Base-by-base conservation (phyloP, 2,888 invertebrate genomes). In the Drosophila sordidapex region DNA sequence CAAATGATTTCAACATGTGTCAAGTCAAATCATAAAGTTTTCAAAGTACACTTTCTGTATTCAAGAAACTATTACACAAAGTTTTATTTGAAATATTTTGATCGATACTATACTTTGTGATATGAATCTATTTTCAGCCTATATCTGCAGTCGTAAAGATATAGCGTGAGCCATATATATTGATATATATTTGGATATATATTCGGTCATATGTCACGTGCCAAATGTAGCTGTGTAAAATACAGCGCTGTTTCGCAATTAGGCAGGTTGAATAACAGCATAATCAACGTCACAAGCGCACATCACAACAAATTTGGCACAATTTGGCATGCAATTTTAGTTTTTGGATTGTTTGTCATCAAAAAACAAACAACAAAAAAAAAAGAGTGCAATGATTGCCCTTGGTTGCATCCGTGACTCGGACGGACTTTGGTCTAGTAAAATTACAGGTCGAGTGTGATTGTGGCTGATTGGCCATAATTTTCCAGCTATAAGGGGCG, bases 171-270 rank as follows among this genome's bases (percentile, higher is more conserved):
- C 27, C 68, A 6, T 15, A 13, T 15, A 52, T 15, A 21, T 21
- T n/a, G n/a, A 2, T 21, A 21, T 21, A 21, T 21, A 15, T 46
- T 46, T 46, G 46, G 7, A 21, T 46, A 29, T n/a, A 48, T 60
- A 67, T 56, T 31, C 81, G 70, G 56, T 15, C 83, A 67, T 56
- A 46, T 15, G 83, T 85, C 88, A 72, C 64, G 74, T 64, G 70
- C 57, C 65, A 27, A 59, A 76, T 76, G 79, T 36, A 62, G 70
- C 66, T 67, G 62, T 74, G 48, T 49, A 53, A 62, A 54, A 61
- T 35, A 59, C 70, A 72, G 75, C 8, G 27, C 10, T 21, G n/a
- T 57, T 38, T 68, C 75, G 61, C 79, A 67, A 87, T 83, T 74
- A 81, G 74, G 61, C 69, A 46, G 51, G 21, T 31, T 35, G 36